Percentiles rank a stretch among this genome's conserved stretches.
Conservation (phyloP, 2,888 invertebrate genomes). For the Mesoligia furuncula region DNA sequence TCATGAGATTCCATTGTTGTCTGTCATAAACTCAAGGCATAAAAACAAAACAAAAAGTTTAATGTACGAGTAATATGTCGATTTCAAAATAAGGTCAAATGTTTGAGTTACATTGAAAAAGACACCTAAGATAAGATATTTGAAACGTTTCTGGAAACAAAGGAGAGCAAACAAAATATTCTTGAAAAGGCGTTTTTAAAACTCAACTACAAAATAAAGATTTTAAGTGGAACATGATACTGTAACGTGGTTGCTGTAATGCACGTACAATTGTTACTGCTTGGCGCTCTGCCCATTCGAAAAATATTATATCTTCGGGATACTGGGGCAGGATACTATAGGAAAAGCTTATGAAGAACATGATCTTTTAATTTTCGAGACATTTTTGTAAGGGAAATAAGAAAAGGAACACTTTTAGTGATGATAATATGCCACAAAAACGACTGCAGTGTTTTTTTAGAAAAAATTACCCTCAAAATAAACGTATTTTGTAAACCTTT, state of each 20-base stretch:
- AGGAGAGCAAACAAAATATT: background rate
- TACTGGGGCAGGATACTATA: conserved; percentile 10
- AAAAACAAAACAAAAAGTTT: background rate
- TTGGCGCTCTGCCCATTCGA: conserved; percentile 44
- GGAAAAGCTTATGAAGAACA: conserved; percentile 2
- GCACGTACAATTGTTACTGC: conserved; percentile 47
- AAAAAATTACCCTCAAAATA: background rate
- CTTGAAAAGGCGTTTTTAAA: background rate
- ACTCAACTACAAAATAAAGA: conserved; percentile 3
- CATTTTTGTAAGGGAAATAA: background rate
- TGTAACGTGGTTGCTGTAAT: conserved; percentile 15
- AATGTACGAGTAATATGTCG: background rate
- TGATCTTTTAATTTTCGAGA: conserved; percentile 3
- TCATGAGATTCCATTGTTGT: background rate
- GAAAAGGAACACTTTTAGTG: background rate
- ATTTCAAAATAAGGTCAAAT: background rate
- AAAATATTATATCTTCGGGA: conserved; percentile 15
- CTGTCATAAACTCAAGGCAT: no score
- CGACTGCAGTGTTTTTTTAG: background rate
- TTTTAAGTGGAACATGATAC: conserved; percentile 33
- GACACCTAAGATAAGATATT: background rate
- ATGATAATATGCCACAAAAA: background rate
- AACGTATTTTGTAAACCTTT: background rate
- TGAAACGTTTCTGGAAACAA: background rate
- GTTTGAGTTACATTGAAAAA: background rate